Evolutionary conservation across 2,113 vertebrate species (phyloP).

Genomic region (Saguinus midas): DNA sequence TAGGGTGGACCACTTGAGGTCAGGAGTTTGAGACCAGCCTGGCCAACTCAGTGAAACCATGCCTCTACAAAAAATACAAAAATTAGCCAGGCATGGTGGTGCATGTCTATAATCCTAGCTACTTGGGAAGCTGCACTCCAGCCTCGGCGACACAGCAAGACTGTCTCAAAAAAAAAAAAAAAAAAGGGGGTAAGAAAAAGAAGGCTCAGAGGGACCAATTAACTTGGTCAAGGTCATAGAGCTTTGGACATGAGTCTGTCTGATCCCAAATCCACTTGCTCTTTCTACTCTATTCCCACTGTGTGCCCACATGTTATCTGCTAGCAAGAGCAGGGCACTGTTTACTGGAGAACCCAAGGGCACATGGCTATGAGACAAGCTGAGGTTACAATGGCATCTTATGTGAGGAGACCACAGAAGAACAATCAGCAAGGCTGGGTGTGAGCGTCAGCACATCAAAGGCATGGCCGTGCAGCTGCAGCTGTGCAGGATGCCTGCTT

Average conservation of each 20-base stretch:
- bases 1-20: too few relatives aligned
- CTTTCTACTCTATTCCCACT: background rate
- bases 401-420: background rate
- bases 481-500: background rate
- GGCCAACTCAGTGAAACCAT: too few relatives aligned
- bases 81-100: too few relatives aligned
- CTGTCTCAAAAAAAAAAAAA: too few relatives aligned
- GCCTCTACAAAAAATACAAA: too few relatives aligned
- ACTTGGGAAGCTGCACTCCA: too few relatives aligned
- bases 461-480: background rate
- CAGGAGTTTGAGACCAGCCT: too few relatives aligned
- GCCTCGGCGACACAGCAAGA: too few relatives aligned
- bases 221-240: background rate
- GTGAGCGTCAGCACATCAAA: background rate
- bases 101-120: too few relatives aligned
- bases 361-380: background rate
- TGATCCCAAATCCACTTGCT: background rate
- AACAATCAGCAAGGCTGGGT: background rate
- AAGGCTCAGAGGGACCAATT: background rate
- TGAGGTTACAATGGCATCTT: constrained; percentile 8
- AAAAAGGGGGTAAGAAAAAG: background rate
- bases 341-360: constrained; percentile 1
- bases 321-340: constrained; percentile 1
- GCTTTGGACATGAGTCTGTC: background rate
- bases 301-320: background rate